phyloP scores from a whole-genome alignment of 2,113 vertebrate genomes.

The Toxotes chatareus region DNA sequence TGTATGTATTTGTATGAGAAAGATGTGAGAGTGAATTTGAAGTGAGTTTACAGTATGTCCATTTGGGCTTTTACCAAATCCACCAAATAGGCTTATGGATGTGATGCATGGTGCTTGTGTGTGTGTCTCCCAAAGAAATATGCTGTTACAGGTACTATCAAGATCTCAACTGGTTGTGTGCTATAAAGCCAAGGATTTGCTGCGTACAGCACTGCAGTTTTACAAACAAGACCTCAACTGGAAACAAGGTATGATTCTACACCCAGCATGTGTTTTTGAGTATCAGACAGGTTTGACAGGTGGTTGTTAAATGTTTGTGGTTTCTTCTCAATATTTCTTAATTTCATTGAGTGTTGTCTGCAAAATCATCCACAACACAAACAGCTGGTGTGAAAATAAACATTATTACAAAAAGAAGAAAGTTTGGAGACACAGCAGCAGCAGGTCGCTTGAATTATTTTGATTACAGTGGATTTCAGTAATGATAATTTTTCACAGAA shows the following conservation, averaged over 20 bases:
- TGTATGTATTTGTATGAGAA: background rate
- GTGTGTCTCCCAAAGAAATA: constrained; percentile 77
- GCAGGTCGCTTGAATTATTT: no score
- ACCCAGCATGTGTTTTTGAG: background rate
- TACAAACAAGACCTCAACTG: constrained; percentile 82
- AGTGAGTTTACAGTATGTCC: background rate
- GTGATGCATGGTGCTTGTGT: background rate
- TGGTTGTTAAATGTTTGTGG: background rate
- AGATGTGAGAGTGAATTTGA: background rate
- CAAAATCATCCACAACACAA: background rate
- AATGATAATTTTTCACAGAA: background rate
- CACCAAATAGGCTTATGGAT: background rate
- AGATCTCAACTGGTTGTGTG: constrained; percentile 85
- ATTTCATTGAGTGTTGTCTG: background rate
- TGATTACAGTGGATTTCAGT: background rate
- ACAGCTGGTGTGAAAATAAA: background rate
- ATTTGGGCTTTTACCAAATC: constrained; percentile 12
- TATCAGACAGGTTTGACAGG: background rate
- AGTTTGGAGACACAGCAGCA: background rate
- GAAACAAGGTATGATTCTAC: constrained; percentile 84
- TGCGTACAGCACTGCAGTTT: constrained; percentile 85
- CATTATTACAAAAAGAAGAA: no score
- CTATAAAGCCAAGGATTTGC: constrained; percentile 93
- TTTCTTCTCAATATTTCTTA: background rate
- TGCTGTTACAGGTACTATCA: constrained; percentile 84